Evolutionary conservation across 2,888 invertebrate species (phyloP), one percentile per base, ranked within the genome.

Genomic region (Dorcus hopei): DNA sequence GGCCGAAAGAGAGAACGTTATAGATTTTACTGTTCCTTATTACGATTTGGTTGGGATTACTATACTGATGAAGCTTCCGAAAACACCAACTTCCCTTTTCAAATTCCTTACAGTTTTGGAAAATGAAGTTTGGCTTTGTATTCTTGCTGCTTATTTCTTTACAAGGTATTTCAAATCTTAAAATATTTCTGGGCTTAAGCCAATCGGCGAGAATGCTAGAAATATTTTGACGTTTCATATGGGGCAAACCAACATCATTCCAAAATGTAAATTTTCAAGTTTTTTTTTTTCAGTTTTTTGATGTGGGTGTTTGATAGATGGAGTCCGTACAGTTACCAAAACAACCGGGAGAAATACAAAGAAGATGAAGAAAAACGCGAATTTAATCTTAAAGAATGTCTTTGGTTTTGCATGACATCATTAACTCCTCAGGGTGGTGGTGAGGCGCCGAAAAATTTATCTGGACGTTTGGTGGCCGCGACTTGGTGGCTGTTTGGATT

Each of bases 401-500:
- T 98, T 0, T 98, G 97, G 97, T 98, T 98, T 77, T 97, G 97
- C 73, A 96, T 98, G 95, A 97, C 97, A 42, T 97, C 97, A 39
- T 80, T 98, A 14, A 98, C 97, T 0, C 98, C 98, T 0, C 87
- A 91, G 78, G 95, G 96, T 0, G 96, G 96, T 0, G 96, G 96
- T 0, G 96, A 97, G 77, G 96, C 96, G 0, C 97, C 97, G 0
- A 95, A 96, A 77, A 97, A 97, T 77, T 82, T 98, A 0, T 97
- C 97, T 0, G 97, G 97, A 0, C 85, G 97, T 51, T 80, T 98
- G 9, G 90, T 98, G 0, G 97, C 97, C 0, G 97, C 97, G 2
- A 97, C 97, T 0, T 97, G 97, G 97, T 98, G 98, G 98, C 81
- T 98, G 23, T 98, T 98, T 79, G 97, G 97, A 0, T 98, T 98